These are phyloP conservation scores for Axea sp. DNA, from an alignment of 2,888 invertebrate genomes.

Conservation along the genomic window DNA sequence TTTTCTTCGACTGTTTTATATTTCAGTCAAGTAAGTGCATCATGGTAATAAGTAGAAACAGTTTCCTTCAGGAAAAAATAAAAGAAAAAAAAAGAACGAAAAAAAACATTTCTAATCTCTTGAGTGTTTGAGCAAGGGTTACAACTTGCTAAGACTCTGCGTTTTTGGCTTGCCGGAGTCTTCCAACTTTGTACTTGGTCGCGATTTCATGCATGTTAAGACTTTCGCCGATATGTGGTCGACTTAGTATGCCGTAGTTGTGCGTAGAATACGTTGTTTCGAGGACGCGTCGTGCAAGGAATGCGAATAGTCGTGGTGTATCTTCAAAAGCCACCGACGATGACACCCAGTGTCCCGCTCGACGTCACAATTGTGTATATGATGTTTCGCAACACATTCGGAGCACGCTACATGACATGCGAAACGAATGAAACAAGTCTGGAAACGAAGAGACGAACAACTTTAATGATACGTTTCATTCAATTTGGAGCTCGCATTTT, in stretches of 20 bases:
- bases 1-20: too few relatives aligned
- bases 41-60: too few relatives aligned
- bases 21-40: too few relatives aligned
- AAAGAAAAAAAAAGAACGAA: too few relatives aligned
- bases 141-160: background rate
- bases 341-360: conserved; percentile 35
- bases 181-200: conserved; percentile 16
- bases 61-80: too few relatives aligned
- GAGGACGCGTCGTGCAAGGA: conserved; percentile 29
- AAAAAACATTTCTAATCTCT: too few relatives aligned
- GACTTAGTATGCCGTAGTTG: conserved; percentile 49
- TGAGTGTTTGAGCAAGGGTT: too few relatives aligned
- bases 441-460: background rate
- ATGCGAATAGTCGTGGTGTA: conserved; percentile 42
- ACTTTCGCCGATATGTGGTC: conserved; percentile 35
- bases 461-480: conserved; percentile 23
- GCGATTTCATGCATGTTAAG: conserved; percentile 47
- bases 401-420: conserved; percentile 11
- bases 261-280: conserved; percentile 46
- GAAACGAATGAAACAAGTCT: conserved; percentile 40
- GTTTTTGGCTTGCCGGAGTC: background rate
- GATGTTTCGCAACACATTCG: conserved; percentile 28
- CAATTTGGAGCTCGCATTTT: background rate
- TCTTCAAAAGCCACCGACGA: conserved; percentile 48
- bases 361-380: conserved; percentile 38